A percentile compares a stretch with the other conserved stretches of the same genome.
Conservation (phyloP, 2,113 vertebrate species). For the Hymenochirus boettgeri region DNA sequence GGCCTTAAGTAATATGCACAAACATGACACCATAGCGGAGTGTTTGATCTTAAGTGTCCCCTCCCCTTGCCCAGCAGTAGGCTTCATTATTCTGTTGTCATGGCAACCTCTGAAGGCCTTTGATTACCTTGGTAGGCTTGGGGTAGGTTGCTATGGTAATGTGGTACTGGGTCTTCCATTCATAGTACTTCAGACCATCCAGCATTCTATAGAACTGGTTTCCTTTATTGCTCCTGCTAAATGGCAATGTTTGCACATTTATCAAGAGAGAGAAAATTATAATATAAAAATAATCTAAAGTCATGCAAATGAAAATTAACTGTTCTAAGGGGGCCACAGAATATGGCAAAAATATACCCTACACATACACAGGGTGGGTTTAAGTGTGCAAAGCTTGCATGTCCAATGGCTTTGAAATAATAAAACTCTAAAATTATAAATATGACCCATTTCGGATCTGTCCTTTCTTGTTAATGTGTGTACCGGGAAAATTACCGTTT, state of each 20-base stretch:
- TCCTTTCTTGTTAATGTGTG: no score
- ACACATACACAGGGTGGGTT: no score
- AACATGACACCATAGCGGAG: conserved; percentile 28
- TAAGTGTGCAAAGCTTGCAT: no score
- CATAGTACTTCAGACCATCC: not conserved
- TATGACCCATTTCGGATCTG: no score
- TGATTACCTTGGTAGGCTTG: conserved; percentile 25
- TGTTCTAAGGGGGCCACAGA: no score
- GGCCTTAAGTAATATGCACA: not conserved
- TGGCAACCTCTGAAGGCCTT: conserved; percentile 27
- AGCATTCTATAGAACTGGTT: not conserved
- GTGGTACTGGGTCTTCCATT: conserved; percentile 12
- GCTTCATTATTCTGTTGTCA: conserved; percentile 17
- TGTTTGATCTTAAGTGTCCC: not conserved
- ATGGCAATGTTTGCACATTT: not conserved
- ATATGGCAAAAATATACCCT: no score
- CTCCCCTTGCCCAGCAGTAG: conserved; percentile 5
- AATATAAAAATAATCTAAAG: not conserved
- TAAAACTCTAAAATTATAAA: no score
- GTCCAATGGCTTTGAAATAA: no score
- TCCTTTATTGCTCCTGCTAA: not conserved
- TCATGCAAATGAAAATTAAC: no score
- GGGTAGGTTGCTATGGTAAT: conserved; percentile 35
- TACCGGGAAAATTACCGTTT: no score
- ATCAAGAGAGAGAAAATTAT: not conserved